Evolutionary conservation across 2,113 vertebrate species (phyloP), one percentile per base, ranked within the genome.

Genomic region (Calypte anna): DNA sequence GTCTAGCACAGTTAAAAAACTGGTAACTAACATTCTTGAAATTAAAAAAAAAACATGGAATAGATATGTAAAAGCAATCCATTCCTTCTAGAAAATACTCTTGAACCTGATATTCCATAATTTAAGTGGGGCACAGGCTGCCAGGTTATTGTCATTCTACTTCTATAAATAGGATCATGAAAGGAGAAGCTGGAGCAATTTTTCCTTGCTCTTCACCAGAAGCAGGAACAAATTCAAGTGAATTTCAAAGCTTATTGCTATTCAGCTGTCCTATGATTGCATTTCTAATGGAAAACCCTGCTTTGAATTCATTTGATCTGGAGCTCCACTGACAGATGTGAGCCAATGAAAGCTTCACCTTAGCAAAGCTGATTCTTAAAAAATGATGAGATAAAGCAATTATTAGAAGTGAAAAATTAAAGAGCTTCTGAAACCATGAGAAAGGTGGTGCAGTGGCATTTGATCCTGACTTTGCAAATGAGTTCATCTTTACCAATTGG

Each of bases 231-330:
- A 95, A 94, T 73, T 79, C 51, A 90, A 94, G 67, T 66, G 44
- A 74, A 73, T 93, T 62, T 72, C 23, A 57, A 91, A 78, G 70
- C 11, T 3, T 46, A 64, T 78, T 77, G 76, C 61, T 83, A 30
- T 77, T 93, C 79, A 76, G 40, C 40, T 77, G 13, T 83, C 46
- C 61, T 80, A 15, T 67, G 54, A 83, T 70, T 88, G 43, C 43
- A 90, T 63, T 76, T 58, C 75, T 89, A 66, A 85, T 76, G 30
- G 79, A 76, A 87, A 93, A 79, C 66, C 46, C 91, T 90, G 63
- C 68, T 90, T 90, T 77, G 55, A 94, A 83, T 85, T 95, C 76
- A 96, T 93, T 75, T 79, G 25, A 73, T 88, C 61, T 73, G 46
- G 55, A 74, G 57, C 24, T 86, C 66, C 24, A 48, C 44, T 0